phyloP scores from a whole-genome alignment of 2,797 vertebrate species.

The Melanitta fusca region DNA sequence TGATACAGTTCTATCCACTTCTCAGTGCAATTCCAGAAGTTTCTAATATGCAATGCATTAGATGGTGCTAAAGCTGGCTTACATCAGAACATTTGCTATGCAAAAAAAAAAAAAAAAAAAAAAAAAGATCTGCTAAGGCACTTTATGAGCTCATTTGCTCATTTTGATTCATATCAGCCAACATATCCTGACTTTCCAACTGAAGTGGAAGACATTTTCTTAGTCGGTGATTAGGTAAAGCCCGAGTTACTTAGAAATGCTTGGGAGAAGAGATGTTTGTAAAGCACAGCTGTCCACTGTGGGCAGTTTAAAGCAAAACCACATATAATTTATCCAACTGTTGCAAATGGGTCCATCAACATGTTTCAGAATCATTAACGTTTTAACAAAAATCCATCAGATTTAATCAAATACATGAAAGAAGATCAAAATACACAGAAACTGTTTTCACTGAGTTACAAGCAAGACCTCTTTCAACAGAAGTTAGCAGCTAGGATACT shows the following conservation, averaged over 20 bases:
- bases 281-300: not conserved
- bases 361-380: not conserved
- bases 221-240: not conserved
- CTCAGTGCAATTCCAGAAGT: not conserved
- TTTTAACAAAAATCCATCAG: not conserved
- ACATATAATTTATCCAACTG: not conserved
- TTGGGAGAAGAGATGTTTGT: not conserved
- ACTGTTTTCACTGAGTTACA: not conserved
- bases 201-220: not conserved
- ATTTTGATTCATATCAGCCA: not conserved
- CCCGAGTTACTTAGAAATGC: not conserved
- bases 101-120: not conserved
- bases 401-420: not conserved
- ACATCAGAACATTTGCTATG: not conserved
- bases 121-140: not conserved
- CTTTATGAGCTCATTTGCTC: not conserved
- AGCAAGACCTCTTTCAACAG: not conserved
- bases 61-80: not conserved
- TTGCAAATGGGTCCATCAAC: conserved; percentile 6
- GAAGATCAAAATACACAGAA: not conserved
- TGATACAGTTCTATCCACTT: not conserved
- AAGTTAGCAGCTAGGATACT: not conserved
- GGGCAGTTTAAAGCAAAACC: not conserved
- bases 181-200: not conserved
- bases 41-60: not conserved